phyloP scores from a whole-genome alignment of 2,888 invertebrate genomes.

The Patella pellucida region DNA sequence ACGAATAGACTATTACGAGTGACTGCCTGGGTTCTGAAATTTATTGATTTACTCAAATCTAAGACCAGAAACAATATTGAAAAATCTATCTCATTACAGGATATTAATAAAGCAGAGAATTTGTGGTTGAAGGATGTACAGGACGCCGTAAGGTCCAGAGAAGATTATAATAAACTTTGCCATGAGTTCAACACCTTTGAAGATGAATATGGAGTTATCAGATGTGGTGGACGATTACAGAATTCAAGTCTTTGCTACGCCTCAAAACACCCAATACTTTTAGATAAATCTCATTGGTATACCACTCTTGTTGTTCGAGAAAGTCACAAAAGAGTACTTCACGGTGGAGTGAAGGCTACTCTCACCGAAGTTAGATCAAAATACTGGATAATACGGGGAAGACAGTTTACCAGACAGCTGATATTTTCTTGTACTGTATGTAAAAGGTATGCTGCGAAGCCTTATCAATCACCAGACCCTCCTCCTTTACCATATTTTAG shows the following conservation, averaged over 20 bases:
- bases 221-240: not conserved
- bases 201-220: not conserved
- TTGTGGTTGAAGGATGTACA: conserved; percentile 1
- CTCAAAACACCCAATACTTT: not conserved
- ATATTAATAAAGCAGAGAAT: not conserved
- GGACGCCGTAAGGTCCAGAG: not conserved
- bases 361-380: not conserved
- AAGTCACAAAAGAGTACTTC: not conserved
- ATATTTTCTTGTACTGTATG: not conserved
- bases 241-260: not conserved
- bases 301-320: not conserved
- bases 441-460: not conserved
- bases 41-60: not conserved
- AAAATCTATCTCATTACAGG: not conserved
- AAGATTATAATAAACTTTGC: not conserved
- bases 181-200: not conserved
- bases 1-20: conserved; percentile 1
- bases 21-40: not conserved
- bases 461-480: not conserved
- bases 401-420: not conserved
- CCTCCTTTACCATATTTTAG: not conserved
- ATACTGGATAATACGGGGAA: not conserved
- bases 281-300: conserved; percentile 5
- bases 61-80: not conserved
- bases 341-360: not conserved